Evolutionary conservation across 2,888 invertebrate genomes (phyloP), one percentile per base, ranked within the genome.

Genomic region (Drosophila anceps): DNA sequence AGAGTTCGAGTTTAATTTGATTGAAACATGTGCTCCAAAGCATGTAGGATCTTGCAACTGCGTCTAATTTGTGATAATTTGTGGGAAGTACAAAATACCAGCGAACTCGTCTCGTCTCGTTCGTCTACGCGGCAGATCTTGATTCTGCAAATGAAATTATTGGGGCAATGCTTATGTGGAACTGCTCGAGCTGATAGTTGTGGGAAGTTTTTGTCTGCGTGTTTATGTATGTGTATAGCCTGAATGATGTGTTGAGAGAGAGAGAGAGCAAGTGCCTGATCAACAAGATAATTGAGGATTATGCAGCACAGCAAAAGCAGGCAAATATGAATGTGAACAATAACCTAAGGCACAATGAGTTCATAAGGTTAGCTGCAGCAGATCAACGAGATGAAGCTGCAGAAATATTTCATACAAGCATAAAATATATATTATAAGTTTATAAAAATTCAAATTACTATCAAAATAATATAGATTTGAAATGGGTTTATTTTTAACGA

Each of bases 41-140:
- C 75, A 68, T 87, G 76, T 87, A 66, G 60, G 39, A 73, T 55
- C 59, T 61, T 67, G 82, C 59, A 78, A 79, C 84, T 84, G 79
- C 84, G 81, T 81, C 84, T 84, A 84, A 84, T 84, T 84, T 89
- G 84, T 84, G 84, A 90, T 85, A 88, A 85, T 90, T 88, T 85
- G 84, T 85, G 84, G 84, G 90, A 85, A 89, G 82, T 46, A 61
- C 73, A 68, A 69, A 67, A 69, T 59, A 80, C n/a, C 37, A 57
- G 63, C 63, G 57, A 63, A 46, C 20, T 24, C 29, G 39, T 48
- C 64, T 76, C 41, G 35, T 12, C 33, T 37, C 54, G 27, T 29
- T 54, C 54, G 54, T 37, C 54, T 37, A 46, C 54, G 44, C 39
- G 70, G 33, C 65, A 61, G 60, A 65, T 75, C 62, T 70, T 55